Conservation (phyloP, 92 coral and sea anemone genomes). For the Phenganax subtilis region DNA sequence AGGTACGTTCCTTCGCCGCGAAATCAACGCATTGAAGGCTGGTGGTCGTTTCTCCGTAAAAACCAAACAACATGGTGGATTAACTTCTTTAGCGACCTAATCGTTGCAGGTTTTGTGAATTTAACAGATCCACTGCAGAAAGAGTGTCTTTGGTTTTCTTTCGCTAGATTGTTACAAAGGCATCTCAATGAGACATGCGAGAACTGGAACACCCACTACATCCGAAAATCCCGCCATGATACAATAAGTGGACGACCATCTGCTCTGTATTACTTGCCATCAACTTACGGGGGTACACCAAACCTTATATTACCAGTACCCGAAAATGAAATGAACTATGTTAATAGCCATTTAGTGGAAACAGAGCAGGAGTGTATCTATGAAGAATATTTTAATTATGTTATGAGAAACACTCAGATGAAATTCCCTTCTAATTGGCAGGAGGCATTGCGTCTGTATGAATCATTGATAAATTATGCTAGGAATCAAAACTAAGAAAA, state of each 20-base stretch:
- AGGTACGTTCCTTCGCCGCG: neutral
- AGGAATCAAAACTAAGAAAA: neutral
- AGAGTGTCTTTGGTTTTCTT: conserved; percentile 48
- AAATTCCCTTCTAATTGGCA: neutral
- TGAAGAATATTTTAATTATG: conserved; percentile 2
- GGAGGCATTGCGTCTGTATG: neutral
- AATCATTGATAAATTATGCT: neutral
- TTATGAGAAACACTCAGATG: neutral
- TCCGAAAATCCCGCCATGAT: conserved; percentile 44
- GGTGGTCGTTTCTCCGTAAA: conserved; percentile 13
- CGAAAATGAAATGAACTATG: conserved; percentile 42
- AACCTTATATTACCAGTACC: conserved; percentile 33
- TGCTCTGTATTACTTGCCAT: conserved; percentile 41
- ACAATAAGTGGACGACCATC: conserved; percentile 46
- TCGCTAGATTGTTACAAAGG: conserved; percentile 39
- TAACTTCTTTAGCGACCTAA: conserved; percentile 26
- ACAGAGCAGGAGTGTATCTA: neutral
- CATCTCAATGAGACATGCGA: conserved; percentile 30
- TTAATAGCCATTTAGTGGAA: conserved; percentile 31
- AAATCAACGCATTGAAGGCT: conserved; percentile 7
- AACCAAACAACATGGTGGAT: conserved; percentile 13
- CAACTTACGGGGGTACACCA: conserved; percentile 30
- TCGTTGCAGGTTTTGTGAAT: conserved; percentile 31
- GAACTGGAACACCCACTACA: conserved; percentile 43
- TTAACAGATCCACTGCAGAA: conserved; percentile 38